Conservation (phyloP, 1,140 invertebrate genomes). For the Heliothis subflexa region DNA sequence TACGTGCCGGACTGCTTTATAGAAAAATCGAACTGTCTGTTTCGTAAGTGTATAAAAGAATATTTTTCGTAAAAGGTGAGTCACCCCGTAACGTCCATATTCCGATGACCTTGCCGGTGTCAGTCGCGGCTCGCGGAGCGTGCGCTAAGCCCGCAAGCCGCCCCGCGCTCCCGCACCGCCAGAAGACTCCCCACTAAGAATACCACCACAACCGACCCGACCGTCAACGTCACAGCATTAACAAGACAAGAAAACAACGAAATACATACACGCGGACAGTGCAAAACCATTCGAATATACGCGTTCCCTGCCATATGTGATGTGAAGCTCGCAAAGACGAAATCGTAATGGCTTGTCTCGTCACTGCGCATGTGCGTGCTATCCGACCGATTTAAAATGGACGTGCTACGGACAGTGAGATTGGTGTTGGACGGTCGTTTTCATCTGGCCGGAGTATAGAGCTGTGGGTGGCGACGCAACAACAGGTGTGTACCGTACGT, state of each 20-base stretch:
- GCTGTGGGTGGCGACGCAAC: slow-evolving; percentile 31
- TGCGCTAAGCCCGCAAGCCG: slow-evolving; percentile 40
- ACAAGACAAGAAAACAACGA: neutral
- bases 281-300: slow-evolving; percentile 7
- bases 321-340: slow-evolving; percentile 2
- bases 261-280: neutral
- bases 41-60: neutral
- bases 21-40: slow-evolving; percentile 14
- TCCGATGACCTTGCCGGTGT: slow-evolving; percentile 36
- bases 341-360: slow-evolving; percentile 18
- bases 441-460: slow-evolving; percentile 36
- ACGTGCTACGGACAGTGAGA: slow-evolving; percentile 32
- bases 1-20: slow-evolving; percentile 16
- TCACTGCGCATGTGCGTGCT: slow-evolving; percentile 53
- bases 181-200: neutral
- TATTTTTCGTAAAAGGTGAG: slow-evolving; percentile 43
- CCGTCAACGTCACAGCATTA: neutral
- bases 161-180: slow-evolving; percentile 29
- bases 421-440: slow-evolving; percentile 20
- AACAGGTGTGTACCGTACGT: slow-evolving; percentile 50
- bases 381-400: slow-evolving; percentile 41
- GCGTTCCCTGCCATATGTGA: slow-evolving; percentile 8
- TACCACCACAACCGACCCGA: neutral
- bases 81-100: slow-evolving; percentile 40
- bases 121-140: slow-evolving; percentile 48